These are phyloP conservation scores for Apolygus lucorum DNA, from an alignment of 1,140 invertebrate species.

Conservation along the genomic window DNA sequence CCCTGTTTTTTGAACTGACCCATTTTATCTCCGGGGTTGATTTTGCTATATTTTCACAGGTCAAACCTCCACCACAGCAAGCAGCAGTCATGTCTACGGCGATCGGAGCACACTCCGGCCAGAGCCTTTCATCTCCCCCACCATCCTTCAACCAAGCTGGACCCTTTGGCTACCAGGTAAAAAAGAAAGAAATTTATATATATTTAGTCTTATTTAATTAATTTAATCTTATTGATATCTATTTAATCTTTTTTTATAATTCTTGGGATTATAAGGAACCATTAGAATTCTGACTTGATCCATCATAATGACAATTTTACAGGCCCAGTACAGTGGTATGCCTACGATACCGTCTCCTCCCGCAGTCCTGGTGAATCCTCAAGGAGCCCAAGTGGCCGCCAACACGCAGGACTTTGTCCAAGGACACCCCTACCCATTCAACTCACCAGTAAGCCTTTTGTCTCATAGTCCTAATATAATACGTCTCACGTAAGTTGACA, in stretches of 20 bases:
- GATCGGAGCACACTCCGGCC: slow-evolving; percentile 17
- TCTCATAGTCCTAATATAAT: neutral
- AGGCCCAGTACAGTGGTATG: slow-evolving; percentile 59
- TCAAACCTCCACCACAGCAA: slow-evolving; percentile 63
- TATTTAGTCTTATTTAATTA: too few relatives aligned
- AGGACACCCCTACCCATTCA: slow-evolving; percentile 24
- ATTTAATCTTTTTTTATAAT: too few relatives aligned
- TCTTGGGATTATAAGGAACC: too few relatives aligned
- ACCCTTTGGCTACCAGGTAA: slow-evolving; percentile 50
- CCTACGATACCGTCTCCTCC: slow-evolving; percentile 75
- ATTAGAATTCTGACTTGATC: too few relatives aligned
- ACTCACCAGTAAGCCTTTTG: slow-evolving; percentile 21
- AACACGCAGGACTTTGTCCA: slow-evolving; percentile 63
- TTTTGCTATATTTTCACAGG: slow-evolving; percentile 41
- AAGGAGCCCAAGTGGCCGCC: slow-evolving; percentile 45
- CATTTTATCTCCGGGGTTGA: neutral
- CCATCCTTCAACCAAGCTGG: slow-evolving; percentile 41
- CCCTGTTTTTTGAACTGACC: neutral
- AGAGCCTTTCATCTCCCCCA: slow-evolving; percentile 33
- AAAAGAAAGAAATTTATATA: too few relatives aligned
- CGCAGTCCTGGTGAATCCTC: slow-evolving; percentile 59
- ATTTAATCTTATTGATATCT: too few relatives aligned
- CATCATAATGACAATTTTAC: too few relatives aligned
- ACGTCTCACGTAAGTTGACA: too few relatives aligned
- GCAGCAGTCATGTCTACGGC: slow-evolving; percentile 37